Base-by-base conservation (phyloP, 2,888 invertebrate genomes). In the Apodemia zela region DNA sequence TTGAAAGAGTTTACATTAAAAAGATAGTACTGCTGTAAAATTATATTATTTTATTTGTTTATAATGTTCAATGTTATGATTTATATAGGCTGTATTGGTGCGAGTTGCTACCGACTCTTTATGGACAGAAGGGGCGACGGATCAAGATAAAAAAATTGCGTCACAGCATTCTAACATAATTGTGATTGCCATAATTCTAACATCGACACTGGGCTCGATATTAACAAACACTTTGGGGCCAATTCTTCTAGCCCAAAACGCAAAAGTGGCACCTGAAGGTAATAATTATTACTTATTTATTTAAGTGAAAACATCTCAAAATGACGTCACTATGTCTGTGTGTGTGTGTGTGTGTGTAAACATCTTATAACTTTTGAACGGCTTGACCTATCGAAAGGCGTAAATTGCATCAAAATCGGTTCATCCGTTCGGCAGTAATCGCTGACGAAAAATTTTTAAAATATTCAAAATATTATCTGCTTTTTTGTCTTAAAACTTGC, bases 1-100 rank as follows among this genome's bases (percentile, higher is more conserved):
- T 21, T 21, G 21, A 21, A 21, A 21, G 21, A 21, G 21, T 21
- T 21, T 21, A 21, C 21, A 21, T 21, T 21, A 21, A 21, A 21
- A 2, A 21, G 21, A 21, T 2, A 21, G 21, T 21, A 21, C 29
- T 29, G 6, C 29, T 29, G 29, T 29, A n/a, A 49, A 17, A 49
- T 17, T 7, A 1, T 18, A 15, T 7, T 18, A 51, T 21, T 51
- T 54, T 1, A 25, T 61, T 54, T 3, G n/a, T 8, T 45, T n/a
- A 29, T 29, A 38, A 21, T 15, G 13, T 17, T 17, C 8, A 45
- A 42, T 13, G 18, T 45, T 45, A 45, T 17, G 21, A 18, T 62
- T 63, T 70, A 85, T n/a, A n/a, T n/a, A 91, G 90, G 89, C 90
- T 51, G 90, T 90, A 66, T 77, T 90, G 68, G 89, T 91, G 62